Conservation (phyloP, 2,888 invertebrate genomes). For the Bhutanitis thaidina region DNA sequence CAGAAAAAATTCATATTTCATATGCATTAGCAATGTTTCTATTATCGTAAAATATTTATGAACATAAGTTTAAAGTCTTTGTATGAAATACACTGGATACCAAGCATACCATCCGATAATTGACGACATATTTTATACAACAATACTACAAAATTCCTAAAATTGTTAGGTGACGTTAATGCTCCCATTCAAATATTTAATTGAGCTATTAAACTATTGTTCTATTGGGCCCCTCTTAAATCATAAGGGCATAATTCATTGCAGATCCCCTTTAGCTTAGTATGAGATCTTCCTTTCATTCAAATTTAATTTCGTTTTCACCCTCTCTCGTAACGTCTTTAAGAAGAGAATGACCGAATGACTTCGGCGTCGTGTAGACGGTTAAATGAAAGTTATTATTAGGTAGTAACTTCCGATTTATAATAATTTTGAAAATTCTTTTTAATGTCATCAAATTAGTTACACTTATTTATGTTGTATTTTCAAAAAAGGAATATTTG, state of each 20-base stretch:
- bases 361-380: slow-evolving; percentile 40
- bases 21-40: too few species aligned
- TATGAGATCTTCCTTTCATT: slow-evolving; percentile 69
- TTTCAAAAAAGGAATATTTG: too few species aligned
- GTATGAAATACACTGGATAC: too few species aligned
- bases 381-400: too few species aligned
- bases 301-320: slow-evolving; percentile 78
- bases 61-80: too few species aligned
- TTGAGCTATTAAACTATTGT: slow-evolving; percentile 78
- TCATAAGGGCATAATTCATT: slow-evolving; percentile 69
- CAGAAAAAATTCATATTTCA: too few species aligned
- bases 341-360: slow-evolving; percentile 74
- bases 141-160: slow-evolving; percentile 39
- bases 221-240: slow-evolving; percentile 52
- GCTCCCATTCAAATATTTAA: slow-evolving; percentile 70
- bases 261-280: slow-evolving; percentile 67
- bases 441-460: too few species aligned
- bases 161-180: slow-evolving; percentile 33
- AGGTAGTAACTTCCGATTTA: too few species aligned
- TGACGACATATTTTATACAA: slow-evolving; percentile 23
- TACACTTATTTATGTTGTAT: too few species aligned
- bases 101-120: too few species aligned
- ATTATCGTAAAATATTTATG: too few species aligned
- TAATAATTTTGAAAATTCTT: too few species aligned
- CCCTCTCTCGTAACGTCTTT: slow-evolving; percentile 56